Evolutionary conservation across 2,797 vertebrate species (phyloP), one percentile per base, ranked within the genome.

Genomic region (Acestrorhynchus altus): DNA sequence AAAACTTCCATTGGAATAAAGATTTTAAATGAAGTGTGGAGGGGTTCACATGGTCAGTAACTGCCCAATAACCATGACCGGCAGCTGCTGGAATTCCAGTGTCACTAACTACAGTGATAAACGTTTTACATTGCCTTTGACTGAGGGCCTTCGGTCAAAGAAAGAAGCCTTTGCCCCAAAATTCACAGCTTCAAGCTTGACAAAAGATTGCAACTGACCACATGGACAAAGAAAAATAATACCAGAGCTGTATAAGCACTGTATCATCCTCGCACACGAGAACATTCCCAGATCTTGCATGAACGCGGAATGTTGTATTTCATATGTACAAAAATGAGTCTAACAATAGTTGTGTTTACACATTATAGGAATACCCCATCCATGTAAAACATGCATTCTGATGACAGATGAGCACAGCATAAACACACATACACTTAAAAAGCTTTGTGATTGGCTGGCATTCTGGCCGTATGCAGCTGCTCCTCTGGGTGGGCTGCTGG

Each of bases 401-500:
- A 39, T 72, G 66, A 77, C 63, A 74, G 61, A 81, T 78, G 76
- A 61, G 16, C 40, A 61, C 71, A 74, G 76, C 81, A 76, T 73
- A 31, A 64, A 15, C 35, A 11, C 52, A 70, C 46, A 40, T 54
- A 64, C 52, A 56, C 44, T 61, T 54, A 22, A 9, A 39, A 52
- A 51, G 66, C 66, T 64, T 40, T 47, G 60, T 60, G 51, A 79
- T 64, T 46, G 42, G 61, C 57, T 47, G 35, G 74, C 46, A 18
- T 35, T 2, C 31, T 35, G 81, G 42, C 39, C 47, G 40, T 16
- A 26, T 42, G 39, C 44, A 52, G 56, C 39, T 52, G 49, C 57
- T 79, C 77, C 80, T 76, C 76, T 61, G 73, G 72, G 83, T 81
- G 80, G 72, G 83, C 71, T 77, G 77, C 52, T 61, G 80, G 66